Base-by-base conservation (phyloP, 2,113 vertebrate genomes). In the Aepyceros melampus region DNA sequence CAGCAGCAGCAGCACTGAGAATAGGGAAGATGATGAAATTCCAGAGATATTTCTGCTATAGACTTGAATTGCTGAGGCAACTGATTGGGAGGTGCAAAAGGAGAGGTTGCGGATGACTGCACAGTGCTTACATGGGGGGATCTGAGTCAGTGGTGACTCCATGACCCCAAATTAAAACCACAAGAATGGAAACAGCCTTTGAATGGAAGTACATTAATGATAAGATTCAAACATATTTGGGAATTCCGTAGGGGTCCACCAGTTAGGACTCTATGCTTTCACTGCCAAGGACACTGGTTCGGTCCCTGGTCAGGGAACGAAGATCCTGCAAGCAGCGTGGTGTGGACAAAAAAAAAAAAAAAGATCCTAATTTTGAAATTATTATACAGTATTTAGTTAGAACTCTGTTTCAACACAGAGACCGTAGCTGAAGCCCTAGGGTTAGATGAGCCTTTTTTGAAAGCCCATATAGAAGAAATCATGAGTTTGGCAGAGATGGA, bases 161-260 rank as follows among this genome's bases (percentile, higher is more conserved):
- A 6, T 36, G 11, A 87, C 9, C 47, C 71, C 55, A 76, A 90
- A 97, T 51, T 67, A 43, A 91, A 91, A 88, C 47, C 40, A 56
- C 31, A 58, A 15, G 81, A 62, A 36, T 27, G 7, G 88, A 89
- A 81, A 94, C 21, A 85, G 62, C 78, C 53, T 82, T 87, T 76
- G 85, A 78, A 36, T 87, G 9, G 33, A 96, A 33, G n/a, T 96
- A 53, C 87, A 47, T n/a, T 83, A 45, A 45, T 82, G 81, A 49
- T 43, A 43, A 90, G 43, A 94, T 87, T 56, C 36, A 19, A 47
- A 79, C 43, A 17, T 47, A 79, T 16, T 79, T 9, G 15, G 43
- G 27, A 31, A 47, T 47, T 79, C 76, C 8, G 8, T 47, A 29
- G 76, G 4, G 8, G 15, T 79, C 43, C 76, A 79, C 43, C 9